Conservation (phyloP, 2,888 invertebrate species). For the Pristionchus japonicus region DNA sequence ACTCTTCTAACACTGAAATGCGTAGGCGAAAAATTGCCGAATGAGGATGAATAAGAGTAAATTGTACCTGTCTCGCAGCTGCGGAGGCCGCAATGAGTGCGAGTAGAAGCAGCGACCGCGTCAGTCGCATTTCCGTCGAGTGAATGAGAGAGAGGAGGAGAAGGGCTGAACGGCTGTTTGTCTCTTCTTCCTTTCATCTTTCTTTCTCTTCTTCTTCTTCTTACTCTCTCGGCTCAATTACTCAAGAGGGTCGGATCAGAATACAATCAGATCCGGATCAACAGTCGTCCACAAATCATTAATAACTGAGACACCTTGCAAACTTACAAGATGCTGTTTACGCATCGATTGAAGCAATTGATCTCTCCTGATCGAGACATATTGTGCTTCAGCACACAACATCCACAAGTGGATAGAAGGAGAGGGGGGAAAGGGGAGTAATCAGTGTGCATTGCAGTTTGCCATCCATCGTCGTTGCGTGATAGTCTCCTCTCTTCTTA, state of each 20-base stretch:
- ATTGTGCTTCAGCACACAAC: constrained; percentile 1
- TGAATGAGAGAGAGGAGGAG: neutral
- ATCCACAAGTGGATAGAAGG: neutral
- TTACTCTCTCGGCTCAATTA: constrained; percentile 40
- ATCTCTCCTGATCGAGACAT: neutral
- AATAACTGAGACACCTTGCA: no score
- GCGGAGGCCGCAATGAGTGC: neutral
- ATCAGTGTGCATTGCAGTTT: constrained; percentile 35
- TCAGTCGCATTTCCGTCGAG: constrained; percentile 1
- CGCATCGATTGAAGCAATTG: no score
- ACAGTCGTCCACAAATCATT: no score
- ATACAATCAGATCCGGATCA: neutral
- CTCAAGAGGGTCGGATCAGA: neutral
- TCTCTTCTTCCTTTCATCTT: constrained; percentile 49
- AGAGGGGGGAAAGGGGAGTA: neutral
- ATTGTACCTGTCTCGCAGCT: neutral
- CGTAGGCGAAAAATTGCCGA: neutral
- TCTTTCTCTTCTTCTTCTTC: constrained; percentile 45
- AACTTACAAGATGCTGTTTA: no score
- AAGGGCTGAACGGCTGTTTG: constrained; percentile 47
- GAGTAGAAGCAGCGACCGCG: constrained; percentile 3
- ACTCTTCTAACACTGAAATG: neutral
- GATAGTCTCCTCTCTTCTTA: neutral
- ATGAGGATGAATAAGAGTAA: neutral
- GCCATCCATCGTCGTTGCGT: no score